phyloP scores from a whole-genome alignment of 2,888 invertebrate genomes.

The Apamea anceps region DNA sequence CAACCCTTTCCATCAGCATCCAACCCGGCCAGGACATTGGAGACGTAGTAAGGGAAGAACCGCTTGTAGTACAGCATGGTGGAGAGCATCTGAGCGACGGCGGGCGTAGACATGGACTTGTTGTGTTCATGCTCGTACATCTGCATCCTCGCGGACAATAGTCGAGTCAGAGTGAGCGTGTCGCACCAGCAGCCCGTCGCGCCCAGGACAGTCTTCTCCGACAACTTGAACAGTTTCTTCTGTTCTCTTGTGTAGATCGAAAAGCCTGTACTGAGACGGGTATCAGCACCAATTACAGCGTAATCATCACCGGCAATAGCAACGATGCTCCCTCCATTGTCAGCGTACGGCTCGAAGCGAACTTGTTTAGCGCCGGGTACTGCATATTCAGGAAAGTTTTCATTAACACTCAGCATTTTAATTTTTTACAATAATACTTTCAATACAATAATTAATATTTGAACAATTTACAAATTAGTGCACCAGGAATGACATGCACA shows the following conservation, averaged over 20 bases:
- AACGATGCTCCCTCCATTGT: constrained; percentile 95
- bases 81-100: constrained; percentile 98
- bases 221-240: constrained; percentile 96
- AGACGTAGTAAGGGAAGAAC: constrained; percentile 99
- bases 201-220: constrained; percentile 96
- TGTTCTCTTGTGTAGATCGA: constrained; percentile 97
- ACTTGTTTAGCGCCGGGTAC: constrained; percentile 89
- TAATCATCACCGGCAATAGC: constrained; percentile 99
- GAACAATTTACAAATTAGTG: constrained; percentile 31
- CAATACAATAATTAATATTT: neutral
- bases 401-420: constrained; percentile 81
- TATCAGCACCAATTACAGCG: constrained; percentile 98
- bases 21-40: constrained; percentile 98
- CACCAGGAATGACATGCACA: constrained; percentile 79
- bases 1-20: constrained; percentile 98
- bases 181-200: constrained; percentile 99
- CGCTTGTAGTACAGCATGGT: constrained; percentile 98
- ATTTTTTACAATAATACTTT: constrained; percentile 40
- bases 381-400: constrained; percentile 86
- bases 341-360: constrained; percentile 89
- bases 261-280: constrained; percentile 97
- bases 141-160: constrained; percentile 96
- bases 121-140: constrained; percentile 99
- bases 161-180: constrained; percentile 96
- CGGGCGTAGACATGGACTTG: constrained; percentile 97